Base-by-base conservation (phyloP, 2,888 invertebrate species). In the Caenorhabditis sp. region DNA sequence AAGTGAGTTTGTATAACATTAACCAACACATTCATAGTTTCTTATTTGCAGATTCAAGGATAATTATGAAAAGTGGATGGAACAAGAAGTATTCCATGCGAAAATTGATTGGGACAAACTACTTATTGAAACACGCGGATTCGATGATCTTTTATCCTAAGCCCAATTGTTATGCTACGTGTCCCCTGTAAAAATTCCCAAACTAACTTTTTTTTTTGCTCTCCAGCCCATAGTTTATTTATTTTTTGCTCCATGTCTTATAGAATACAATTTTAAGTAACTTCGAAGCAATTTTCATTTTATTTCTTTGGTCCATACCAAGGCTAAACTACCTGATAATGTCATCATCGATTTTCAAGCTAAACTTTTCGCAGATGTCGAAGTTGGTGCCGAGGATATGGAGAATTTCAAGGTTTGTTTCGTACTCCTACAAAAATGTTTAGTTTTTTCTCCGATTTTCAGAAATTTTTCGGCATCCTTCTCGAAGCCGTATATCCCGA, bases 11-110 rank as follows among this genome's bases (percentile, higher is more conserved):
- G n/a, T 10, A 20, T 4, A 58, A 58, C 10, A 52, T 23, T 21
- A 17, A 17, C 52, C 8, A 52, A 23, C 8, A 17, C 52, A 23
- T 21, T 20, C 4, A 10, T 50, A 12, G 10, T 89, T 66, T 56
- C 89, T 78, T 27, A n/a, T n/a, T 62, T 76, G 49, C 12, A 70
- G 76, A 27, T 84, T 87, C 74, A 89, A 89, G 77, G 83, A 86
- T 60, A 89, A 90, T 79, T 99, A 99, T 89, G 93, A 95, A 87
- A 89, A 93, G 21, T 99, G 99, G 99, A 90, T 99, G 67, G 93
- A 97, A 84, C 93, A 95, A 88, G 97, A 99, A 90, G 97, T 99
- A 25, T 96, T 93, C 89, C 93, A 93, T 87, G 26, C 70, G 7
- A 70, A 89, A 52, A 90, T 91, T 57, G 90, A 91, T 84, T 91